phyloP scores from a whole-genome alignment of 2,888 invertebrate species.

The Chesias legatella region DNA sequence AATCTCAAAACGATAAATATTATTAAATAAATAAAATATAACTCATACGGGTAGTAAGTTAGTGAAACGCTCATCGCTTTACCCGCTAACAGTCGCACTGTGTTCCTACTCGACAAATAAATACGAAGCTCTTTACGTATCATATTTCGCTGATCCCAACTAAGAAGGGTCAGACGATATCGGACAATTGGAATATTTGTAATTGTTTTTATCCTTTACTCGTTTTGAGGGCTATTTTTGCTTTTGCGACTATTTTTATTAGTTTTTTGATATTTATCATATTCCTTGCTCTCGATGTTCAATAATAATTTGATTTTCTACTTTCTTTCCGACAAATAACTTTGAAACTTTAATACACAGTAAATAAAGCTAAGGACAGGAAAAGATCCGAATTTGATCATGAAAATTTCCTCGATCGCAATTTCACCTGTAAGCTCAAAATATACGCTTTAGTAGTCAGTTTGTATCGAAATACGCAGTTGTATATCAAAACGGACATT shows the following conservation, averaged over 20 bases:
- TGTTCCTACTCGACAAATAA: slow-evolving; percentile 74
- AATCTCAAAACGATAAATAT: too few relatives aligned
- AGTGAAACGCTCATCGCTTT: too few relatives aligned
- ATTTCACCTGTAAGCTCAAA: not conserved
- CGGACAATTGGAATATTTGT: slow-evolving; percentile 34
- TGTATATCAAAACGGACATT: slow-evolving; percentile 65
- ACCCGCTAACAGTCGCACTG: slow-evolving; percentile 17
- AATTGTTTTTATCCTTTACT: slow-evolving; percentile 30
- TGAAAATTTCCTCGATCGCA: too few relatives aligned
- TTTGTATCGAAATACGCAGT: slow-evolving; percentile 13
- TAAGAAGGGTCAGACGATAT: slow-evolving; percentile 65
- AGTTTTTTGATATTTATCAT: too few relatives aligned
- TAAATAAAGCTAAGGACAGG: too few relatives aligned
- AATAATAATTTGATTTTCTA: too few relatives aligned
- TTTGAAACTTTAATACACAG: too few relatives aligned
- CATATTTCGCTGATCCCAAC: slow-evolving; percentile 73
- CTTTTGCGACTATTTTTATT: not conserved
- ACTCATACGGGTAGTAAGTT: too few relatives aligned
- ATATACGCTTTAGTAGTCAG: slow-evolving; percentile 7
- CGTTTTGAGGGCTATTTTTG: slow-evolving; percentile 1
- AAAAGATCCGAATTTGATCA: too few relatives aligned
- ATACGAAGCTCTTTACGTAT: slow-evolving; percentile 63
- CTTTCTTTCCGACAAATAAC: too few relatives aligned
- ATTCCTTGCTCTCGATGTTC: too few relatives aligned
- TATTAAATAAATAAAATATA: too few relatives aligned